Base-by-base conservation (phyloP, 1,140 invertebrate species). In the Meloidogyne exigua region DNA sequence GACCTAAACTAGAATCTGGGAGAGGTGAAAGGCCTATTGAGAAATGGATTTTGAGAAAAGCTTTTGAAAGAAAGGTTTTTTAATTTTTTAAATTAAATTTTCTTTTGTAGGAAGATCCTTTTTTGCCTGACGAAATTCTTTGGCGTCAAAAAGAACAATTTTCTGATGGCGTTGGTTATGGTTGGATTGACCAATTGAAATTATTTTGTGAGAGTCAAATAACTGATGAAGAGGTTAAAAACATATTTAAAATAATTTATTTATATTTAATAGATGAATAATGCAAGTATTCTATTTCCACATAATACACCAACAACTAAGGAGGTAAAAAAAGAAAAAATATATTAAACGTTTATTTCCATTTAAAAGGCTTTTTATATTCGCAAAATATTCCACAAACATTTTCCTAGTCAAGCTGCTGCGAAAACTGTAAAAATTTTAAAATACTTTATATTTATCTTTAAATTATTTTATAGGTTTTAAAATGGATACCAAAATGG, bases 121-220 rank as follows among this genome's bases (percentile, higher is more conserved):
- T 84, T 70, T 74, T 87, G 44, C 85, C 85, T 32, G 68, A 78
- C 25, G 84, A 87, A 18, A 83, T 87, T 66, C 77, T 87, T n/a
- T 85, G 83, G 85, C 75, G 83, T 25, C 83, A 88, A 72, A 87
- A 87, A 72, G 85, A 87, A 67, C 86, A 88, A 64, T 87, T 87
- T 75, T 88, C 86, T 23, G 85, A 87, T 68, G 85, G 85, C 15
- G 87, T 87, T 62, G 87, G 87, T 21, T 87, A 87, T 79, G 76
- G 67, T 25, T 87, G 86, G 86, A 87, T 88, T 74, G 85, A 88
- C 68, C 42, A 76, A 57, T 75, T 87, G n/a, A 82, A 84, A 70
- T 67, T 75, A 15, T 70, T 84, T 62, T 82, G 81, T 72, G 79
- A 75, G 18, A 62, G 69, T 25, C 80, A 84, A 64, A 76, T 87